A percentile compares a stretch with the other conserved stretches of the same genome.
Evolutionary conservation across 2,113 vertebrate genomes (phyloP).

Genomic region (Connochaetes taurinus): DNA sequence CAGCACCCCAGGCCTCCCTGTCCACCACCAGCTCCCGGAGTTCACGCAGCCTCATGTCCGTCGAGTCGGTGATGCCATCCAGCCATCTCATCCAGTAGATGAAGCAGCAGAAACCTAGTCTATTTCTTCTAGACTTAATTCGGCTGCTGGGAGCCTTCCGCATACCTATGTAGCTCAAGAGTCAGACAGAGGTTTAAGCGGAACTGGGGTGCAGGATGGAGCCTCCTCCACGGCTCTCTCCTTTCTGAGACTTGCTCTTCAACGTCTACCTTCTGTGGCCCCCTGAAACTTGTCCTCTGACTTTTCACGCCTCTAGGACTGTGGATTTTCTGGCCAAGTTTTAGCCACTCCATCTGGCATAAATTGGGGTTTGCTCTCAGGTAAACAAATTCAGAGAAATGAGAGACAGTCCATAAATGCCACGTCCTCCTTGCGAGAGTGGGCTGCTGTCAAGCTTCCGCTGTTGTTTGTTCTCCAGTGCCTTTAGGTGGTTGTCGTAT

Average conservation of each 20-base stretch:
- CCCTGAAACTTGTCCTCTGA: neutral
- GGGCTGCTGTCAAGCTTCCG: neutral
- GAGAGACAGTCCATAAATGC: neutral
- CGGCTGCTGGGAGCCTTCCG: neutral
- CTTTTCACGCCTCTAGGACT: neutral
- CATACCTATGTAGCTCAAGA: neutral
- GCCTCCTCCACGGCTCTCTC: neutral
- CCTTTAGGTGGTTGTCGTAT: neutral
- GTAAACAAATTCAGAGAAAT: neutral
- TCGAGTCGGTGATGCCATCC: neutral
- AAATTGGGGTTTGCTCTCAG: neutral
- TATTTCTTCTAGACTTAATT: neutral
- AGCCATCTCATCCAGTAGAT: neutral
- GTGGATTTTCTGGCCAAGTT: neutral
- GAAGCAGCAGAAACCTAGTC: neutral
- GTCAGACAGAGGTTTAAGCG: neutral
- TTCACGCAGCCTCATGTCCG: rapidly evolving
- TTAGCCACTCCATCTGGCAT: neutral
- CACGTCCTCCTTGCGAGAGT: no score
- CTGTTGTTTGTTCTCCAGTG: neutral
- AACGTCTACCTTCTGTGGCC: neutral
- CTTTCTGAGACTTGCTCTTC: neutral
- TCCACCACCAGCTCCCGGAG: neutral
- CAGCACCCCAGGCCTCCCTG: neutral
- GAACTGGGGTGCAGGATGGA: neutral